Percentiles rank a stretch among this genome's conserved stretches.
phyloP scores from a whole-genome alignment of 2,113 vertebrate genomes.

The Echinops telfairi region DNA sequence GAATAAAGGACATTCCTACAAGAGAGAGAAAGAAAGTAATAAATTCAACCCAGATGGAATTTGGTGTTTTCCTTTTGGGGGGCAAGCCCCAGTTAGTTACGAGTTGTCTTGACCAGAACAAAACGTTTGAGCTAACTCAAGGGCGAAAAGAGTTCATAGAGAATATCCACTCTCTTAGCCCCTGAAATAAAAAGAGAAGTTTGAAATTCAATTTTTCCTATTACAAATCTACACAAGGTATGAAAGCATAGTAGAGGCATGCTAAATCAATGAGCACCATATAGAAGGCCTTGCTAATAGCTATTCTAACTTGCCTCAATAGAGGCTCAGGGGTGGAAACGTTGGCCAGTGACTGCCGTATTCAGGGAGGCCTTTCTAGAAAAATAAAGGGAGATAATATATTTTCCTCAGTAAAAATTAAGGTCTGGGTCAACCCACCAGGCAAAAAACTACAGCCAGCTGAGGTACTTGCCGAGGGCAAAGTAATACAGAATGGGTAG shows the following conservation, averaged over 20 bases:
- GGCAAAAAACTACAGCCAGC: too few species aligned
- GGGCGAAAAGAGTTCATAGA: not conserved
- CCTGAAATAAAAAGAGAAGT: not conserved
- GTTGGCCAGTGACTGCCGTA: too few species aligned
- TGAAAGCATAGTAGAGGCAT: not conserved
- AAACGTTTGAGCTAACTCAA: not conserved
- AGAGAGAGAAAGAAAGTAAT: too few species aligned
- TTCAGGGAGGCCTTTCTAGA: not conserved
- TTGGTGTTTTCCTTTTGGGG: not conserved
- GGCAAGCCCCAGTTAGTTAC: not conserved
- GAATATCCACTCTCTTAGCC: not conserved
- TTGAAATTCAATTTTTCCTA: not conserved
- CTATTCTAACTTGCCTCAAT: not conserved
- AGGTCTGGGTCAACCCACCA: not conserved
- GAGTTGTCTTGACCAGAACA: not conserved
- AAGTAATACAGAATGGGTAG: too few species aligned
- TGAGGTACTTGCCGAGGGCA: too few species aligned
- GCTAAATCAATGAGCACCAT: not conserved
- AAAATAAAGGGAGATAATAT: not conserved
- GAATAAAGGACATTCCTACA: too few species aligned
- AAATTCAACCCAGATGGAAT: not conserved
- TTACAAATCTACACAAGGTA: not conserved
- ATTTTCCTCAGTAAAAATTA: not conserved
- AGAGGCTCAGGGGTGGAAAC: not conserved
- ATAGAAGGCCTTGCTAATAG: not conserved